Conservation (phyloP, 64 coral and sea anemone species). For the Stichodactyla mertensii region DNA sequence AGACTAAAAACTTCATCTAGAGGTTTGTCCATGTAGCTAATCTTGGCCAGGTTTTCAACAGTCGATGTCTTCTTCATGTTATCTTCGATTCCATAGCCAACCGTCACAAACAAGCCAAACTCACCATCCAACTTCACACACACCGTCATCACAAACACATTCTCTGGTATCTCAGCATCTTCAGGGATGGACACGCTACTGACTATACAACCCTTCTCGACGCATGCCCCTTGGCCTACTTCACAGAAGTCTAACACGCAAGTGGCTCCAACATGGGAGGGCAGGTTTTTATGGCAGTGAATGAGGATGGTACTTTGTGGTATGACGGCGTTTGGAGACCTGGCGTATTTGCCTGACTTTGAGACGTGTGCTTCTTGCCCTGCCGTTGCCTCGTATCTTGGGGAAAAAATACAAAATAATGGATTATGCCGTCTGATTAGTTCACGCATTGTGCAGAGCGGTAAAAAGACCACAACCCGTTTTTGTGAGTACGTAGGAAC, state of each 20-base stretch:
- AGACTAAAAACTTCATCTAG: constrained; percentile 56
- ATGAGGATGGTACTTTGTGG: constrained; percentile 42
- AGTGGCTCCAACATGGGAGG: constrained; percentile 48
- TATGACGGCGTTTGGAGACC: neutral
- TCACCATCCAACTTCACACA: constrained; percentile 47
- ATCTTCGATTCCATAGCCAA: constrained; percentile 81
- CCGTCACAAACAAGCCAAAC: constrained; percentile 67
- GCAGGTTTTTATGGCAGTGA: constrained; percentile 48
- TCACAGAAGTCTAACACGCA: constrained; percentile 87
- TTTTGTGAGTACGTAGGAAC: too few relatives aligned
- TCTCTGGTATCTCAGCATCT: constrained; percentile 46
- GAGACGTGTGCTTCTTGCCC: constrained; percentile 61
- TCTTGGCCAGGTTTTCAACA: constrained; percentile 43
- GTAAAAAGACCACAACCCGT: too few relatives aligned
- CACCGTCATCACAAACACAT: constrained; percentile 66
- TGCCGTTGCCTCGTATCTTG: constrained; percentile 53
- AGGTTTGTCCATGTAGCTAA: constrained; percentile 68
- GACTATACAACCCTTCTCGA: constrained; percentile 70
- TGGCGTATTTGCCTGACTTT: constrained; percentile 10
- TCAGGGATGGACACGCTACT: constrained; percentile 73
- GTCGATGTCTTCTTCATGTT: constrained; percentile 74
- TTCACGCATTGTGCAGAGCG: too few relatives aligned
- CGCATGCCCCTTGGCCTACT: constrained; percentile 40
- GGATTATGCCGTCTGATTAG: too few relatives aligned
- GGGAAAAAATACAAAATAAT: neutral